A percentile compares a stretch with the other conserved stretches of the same genome.
Conservation (phyloP, 2,113 vertebrate genomes). For the Dendrocopos noguchii region DNA sequence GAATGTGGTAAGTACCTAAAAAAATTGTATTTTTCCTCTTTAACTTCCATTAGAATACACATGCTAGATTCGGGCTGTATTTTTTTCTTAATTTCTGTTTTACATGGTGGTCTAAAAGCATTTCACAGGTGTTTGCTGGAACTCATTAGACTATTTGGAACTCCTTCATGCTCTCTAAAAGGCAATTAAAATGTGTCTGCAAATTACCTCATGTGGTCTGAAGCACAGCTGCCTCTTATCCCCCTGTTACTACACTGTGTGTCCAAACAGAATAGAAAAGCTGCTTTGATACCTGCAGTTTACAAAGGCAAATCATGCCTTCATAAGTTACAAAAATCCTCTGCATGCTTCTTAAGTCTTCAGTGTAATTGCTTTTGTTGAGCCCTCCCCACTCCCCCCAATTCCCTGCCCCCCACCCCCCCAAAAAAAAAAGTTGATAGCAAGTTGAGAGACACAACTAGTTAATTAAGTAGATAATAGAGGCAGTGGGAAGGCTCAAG, state of each 20-base stretch:
- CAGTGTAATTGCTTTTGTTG: conserved; percentile 51
- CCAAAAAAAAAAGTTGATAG: conserved; percentile 4
- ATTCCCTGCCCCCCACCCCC: no score
- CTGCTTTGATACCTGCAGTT: conserved; percentile 79
- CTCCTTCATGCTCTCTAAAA: conserved; percentile 85
- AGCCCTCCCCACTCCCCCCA: not conserved
- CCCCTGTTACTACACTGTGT: conserved; percentile 65
- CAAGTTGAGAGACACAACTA: conserved; percentile 34
- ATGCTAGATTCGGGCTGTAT: conserved; percentile 56
- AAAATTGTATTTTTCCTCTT: not conserved
- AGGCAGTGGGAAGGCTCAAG: not conserved
- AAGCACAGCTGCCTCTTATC: conserved; percentile 82
- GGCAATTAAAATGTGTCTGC: conserved; percentile 86
- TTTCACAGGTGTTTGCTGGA: conserved; percentile 87
- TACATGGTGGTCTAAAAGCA: conserved; percentile 80
- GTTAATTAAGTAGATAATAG: conserved; percentile 51
- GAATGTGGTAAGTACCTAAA: not conserved
- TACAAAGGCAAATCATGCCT: conserved; percentile 67
- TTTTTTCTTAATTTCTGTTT: conserved; percentile 78
- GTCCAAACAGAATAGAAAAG: conserved; percentile 74
- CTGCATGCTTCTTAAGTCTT: conserved; percentile 50
- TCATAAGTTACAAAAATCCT: conserved; percentile 67
- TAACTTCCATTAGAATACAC: not conserved
- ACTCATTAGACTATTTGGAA: conserved; percentile 85
- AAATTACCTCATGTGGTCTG: conserved; percentile 83